Percentiles rank a stretch among this genome's conserved stretches.
These are phyloP conservation scores for Rhinophrynus dorsalis DNA, from an alignment of 2,797 vertebrate species.

Conservation along the genomic window DNA sequence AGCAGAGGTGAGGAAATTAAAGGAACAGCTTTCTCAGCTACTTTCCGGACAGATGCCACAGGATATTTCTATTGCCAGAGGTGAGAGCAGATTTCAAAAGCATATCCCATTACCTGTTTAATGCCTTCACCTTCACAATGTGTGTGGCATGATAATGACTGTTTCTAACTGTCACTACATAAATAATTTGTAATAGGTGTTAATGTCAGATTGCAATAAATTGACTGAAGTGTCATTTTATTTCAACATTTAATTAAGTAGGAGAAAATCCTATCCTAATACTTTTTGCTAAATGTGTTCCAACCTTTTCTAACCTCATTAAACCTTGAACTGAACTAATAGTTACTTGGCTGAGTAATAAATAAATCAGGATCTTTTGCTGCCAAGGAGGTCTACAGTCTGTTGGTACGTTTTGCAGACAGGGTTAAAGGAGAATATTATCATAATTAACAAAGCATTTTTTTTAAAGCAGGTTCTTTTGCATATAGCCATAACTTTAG, in stretches of 20 bases:
- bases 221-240: conserved; percentile 21
- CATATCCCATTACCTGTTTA: conserved; percentile 19
- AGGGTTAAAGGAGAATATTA: no score
- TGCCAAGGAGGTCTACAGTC: no score
- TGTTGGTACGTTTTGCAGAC: no score
- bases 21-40: conserved; percentile 82
- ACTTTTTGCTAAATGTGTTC: not conserved
- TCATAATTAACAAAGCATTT: no score
- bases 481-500: no score
- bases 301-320: not conserved
- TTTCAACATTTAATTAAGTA: conserved; percentile 23
- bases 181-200: conserved; percentile 36
- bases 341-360: not conserved
- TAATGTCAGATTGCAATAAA: conserved; percentile 13
- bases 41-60: conserved; percentile 51
- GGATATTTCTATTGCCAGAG: conserved; percentile 52
- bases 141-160: conserved; percentile 35
- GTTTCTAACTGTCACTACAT: conserved; percentile 37
- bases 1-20: conserved; percentile 90
- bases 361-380: not conserved
- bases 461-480: no score
- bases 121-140: conserved; percentile 31
- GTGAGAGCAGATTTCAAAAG: conserved; percentile 48
- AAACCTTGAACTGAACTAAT: not conserved
- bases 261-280: not conserved